Percentiles rank a stretch among this genome's conserved stretches.
These are phyloP conservation scores for Drosophila algonquin DNA, from an alignment of 2,888 invertebrate genomes.

Conservation along the genomic window DNA sequence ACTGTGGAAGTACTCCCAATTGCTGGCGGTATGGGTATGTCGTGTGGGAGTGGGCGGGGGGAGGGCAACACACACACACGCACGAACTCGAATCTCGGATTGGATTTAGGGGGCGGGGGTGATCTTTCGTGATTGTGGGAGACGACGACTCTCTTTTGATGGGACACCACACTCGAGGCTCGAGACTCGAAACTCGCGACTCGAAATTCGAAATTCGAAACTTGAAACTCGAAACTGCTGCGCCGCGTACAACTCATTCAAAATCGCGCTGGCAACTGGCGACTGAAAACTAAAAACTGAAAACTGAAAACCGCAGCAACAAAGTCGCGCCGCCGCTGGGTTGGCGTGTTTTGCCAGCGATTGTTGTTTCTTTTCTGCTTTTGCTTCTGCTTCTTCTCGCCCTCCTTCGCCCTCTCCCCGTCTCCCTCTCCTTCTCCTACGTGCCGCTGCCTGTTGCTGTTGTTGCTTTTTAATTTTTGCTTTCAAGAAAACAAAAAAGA, in stretches of 20 bases:
- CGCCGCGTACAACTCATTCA: constrained; percentile 81
- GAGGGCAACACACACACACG: background rate
- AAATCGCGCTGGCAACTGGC: constrained; percentile 82
- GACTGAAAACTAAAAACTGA: constrained; percentile 47
- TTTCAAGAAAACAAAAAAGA: constrained; percentile 65
- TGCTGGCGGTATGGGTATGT: background rate
- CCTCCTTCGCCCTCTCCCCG: constrained; percentile 34
- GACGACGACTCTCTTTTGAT: constrained; percentile 11
- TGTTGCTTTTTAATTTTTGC: constrained; percentile 66
- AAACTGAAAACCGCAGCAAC: constrained; percentile 79
- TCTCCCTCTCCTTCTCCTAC: constrained; percentile 29
- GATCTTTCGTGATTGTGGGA: constrained; percentile 22
- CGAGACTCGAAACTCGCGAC: constrained; percentile 50
- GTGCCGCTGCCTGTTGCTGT: constrained; percentile 26
- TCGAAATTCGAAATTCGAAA: constrained; percentile 43
- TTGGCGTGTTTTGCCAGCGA: constrained; percentile 73
- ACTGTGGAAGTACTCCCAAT: constrained; percentile 15
- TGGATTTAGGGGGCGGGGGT: constrained; percentile 1
- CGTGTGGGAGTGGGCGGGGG: constrained; percentile 2
- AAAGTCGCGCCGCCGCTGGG: constrained; percentile 67
- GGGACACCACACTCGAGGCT: constrained; percentile 12
- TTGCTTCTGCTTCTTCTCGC: constrained; percentile 29
- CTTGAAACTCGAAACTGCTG: constrained; percentile 41
- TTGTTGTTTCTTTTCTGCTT: constrained; percentile 52
- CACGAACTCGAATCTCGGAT: constrained; percentile 8